Evolutionary conservation across 2,113 vertebrate species (phyloP).

Genomic region (Perca flavescens): DNA sequence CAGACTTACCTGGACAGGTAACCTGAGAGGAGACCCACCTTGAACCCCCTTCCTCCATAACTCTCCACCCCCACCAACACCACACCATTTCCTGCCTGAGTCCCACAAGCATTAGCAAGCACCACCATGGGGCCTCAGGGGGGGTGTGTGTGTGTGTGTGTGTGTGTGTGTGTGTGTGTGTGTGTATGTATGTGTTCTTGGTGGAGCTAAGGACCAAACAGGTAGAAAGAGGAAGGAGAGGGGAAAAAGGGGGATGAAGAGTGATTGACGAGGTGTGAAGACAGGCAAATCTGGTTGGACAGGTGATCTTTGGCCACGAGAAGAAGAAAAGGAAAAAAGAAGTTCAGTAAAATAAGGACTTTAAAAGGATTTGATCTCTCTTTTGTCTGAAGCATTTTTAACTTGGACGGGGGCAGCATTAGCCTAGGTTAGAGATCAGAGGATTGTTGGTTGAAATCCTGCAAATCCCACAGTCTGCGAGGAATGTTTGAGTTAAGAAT

Average conservation of each 20-base stretch:
- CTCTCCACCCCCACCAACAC: not conserved
- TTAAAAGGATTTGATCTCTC: conserved; percentile 52
- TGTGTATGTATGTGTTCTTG: conserved; percentile 43
- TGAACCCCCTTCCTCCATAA: conserved; percentile 37
- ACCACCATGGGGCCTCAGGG: conserved; percentile 44
- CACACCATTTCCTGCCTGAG: conserved; percentile 69
- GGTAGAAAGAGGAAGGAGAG: conserved; percentile 25
- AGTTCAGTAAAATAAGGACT: conserved; percentile 29
- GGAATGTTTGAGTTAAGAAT: conserved; percentile 44
- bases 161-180: conserved; percentile 4
- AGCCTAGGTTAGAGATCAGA: conserved; percentile 54
- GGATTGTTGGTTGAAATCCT: conserved; percentile 41
- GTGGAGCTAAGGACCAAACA: conserved; percentile 63
- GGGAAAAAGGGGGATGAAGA: conserved; percentile 61
- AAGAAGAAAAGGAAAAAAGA: conserved; percentile 26
- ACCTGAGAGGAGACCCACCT: conserved; percentile 76
- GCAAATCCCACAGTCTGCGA: conserved; percentile 39
- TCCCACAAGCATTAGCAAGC: conserved; percentile 63
- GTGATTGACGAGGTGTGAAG: conserved; percentile 83
- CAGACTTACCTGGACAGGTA: conserved; percentile 84
- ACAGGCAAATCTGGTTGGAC: conserved; percentile 56
- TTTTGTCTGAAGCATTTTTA: conserved; percentile 51
- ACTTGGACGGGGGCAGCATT: conserved; percentile 5
- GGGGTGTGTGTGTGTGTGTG: conserved; percentile 34
- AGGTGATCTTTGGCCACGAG: conserved; percentile 61